Evolutionary conservation across 2,113 vertebrate genomes (phyloP), one percentile per base, ranked within the genome.

Genomic region (Acinonyx jubatus): DNA sequence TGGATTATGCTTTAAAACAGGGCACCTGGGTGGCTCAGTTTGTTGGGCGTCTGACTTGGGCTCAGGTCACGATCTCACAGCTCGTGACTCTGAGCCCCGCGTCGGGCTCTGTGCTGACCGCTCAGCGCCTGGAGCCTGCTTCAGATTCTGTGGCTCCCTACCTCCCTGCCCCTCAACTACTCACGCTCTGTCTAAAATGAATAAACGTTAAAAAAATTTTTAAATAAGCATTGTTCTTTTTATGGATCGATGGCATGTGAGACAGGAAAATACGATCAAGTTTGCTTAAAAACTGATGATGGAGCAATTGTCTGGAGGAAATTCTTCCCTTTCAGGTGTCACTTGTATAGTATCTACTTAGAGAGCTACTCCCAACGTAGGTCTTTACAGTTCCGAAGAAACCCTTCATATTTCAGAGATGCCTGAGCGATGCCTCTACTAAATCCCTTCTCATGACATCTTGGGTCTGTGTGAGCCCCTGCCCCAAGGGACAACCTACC

Each of bases 281-380:
- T 81, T 66, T 85, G 13, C 57, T 86, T 78, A n/a, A 86, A 94
- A 92, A 78, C 76, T 87, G 45, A 78, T 48, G 55, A 66, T 41
- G 33, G 66, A 82, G 36, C 8, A 31, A 29, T 74, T 83, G 74
- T 89, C 25, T 18, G 13, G 5, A 83, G 63, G 11, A 94, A 96
- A 86, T 8, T 68, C n/a, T 73, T 88, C 50, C 74, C 29, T 91
- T 87, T 16, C 5, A 90, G 87, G 14, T 41, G 27, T 18, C 57
- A 33, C 14, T 81, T 4, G 25, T 3, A 19, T 3, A n/a, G 41
- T 45, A 25, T 66, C 36, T 78, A 14, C 36, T 52, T 82, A 63
- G 25, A 27, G 71, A 95, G 52, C 14, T 3, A 38, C 45, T 91
- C 18, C 23, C 18, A 36, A 78, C 38, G 15, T n/a, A 36, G n/a